A percentile compares a stretch with the other conserved stretches of the same genome.
These are phyloP conservation scores for Chaetogeoica ovagalla DNA, from an alignment of 2,888 invertebrate genomes.

Conservation along the genomic window DNA sequence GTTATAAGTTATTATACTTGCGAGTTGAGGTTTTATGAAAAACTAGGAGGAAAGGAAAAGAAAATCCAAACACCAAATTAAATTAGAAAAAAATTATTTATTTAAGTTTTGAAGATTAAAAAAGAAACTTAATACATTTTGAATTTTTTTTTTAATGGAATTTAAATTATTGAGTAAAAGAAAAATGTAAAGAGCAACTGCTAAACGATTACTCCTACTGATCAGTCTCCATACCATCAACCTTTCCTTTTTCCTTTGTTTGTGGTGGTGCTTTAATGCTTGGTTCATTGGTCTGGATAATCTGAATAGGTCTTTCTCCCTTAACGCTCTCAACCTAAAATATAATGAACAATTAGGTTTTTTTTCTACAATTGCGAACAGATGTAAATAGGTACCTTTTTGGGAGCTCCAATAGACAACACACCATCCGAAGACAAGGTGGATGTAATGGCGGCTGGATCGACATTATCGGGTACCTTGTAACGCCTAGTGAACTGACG, in stretches of 20 bases:
- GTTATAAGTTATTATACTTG: too few species aligned
- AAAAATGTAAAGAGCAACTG: too few species aligned
- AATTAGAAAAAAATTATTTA: too few species aligned
- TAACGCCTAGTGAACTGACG: conserved; percentile 61
- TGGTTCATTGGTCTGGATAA: conserved; percentile 56
- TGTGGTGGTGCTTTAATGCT: conserved; percentile 53
- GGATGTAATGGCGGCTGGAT: conserved; percentile 59
- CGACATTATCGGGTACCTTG: conserved; percentile 60
- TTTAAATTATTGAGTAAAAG: too few species aligned
- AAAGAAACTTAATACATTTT: too few species aligned
- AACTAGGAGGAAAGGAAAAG: too few species aligned
- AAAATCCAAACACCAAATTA: too few species aligned
- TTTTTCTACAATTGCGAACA: neutral
- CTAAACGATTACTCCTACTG: neutral
- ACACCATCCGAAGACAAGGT: conserved; percentile 60
- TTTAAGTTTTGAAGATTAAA: too few species aligned
- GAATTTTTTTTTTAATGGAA: too few species aligned
- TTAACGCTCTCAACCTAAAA: conserved; percentile 21
- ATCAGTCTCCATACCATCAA: neutral
- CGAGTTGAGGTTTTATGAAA: too few species aligned
- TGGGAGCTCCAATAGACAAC: conserved; percentile 57
- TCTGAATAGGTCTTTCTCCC: conserved; percentile 54
- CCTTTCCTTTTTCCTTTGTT: conserved; percentile 6
- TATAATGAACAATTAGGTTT: neutral
- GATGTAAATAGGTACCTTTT: conserved; percentile 32